Evolutionary conservation across 2,888 invertebrate genomes (phyloP).

Genomic region (Nymphalis polychloros): DNA sequence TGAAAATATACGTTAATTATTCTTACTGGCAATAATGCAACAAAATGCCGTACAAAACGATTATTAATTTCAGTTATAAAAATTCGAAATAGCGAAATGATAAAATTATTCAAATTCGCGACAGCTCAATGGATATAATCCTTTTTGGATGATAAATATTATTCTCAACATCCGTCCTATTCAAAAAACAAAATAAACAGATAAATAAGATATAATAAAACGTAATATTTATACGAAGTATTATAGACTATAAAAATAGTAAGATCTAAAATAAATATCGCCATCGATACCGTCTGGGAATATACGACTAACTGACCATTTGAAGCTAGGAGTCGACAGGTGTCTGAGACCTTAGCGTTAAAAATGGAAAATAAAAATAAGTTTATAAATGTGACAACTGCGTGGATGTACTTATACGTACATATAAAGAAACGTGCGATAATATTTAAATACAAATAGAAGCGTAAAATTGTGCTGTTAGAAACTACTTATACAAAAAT

Average conservation of each 20-base stretch:
- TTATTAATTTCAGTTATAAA: too few relatives aligned
- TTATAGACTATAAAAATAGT: constrained; percentile 20
- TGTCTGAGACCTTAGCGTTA: constrained; percentile 20
- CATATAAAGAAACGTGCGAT: constrained; percentile 20
- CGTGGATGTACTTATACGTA: neutral
- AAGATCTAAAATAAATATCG: constrained; percentile 30
- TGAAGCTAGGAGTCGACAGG: constrained; percentile 27
- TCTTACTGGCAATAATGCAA: too few relatives aligned
- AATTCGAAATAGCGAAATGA: neutral
- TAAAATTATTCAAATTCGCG: neutral
- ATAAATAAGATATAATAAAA: constrained; percentile 7
- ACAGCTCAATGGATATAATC: too few relatives aligned
- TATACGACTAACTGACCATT: constrained; percentile 20
- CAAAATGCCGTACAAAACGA: too few relatives aligned
- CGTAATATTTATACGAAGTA: constrained; percentile 4
- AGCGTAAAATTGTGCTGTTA: too few relatives aligned
- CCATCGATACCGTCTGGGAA: constrained; percentile 17
- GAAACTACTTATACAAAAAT: too few relatives aligned
- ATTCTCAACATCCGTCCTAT: neutral
- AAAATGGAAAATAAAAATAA: constrained; percentile 27
- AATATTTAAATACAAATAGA: constrained; percentile 13
- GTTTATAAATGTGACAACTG: constrained; percentile 23
- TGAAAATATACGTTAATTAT: neutral
- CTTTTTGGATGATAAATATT: too few relatives aligned
- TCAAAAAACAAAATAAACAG: neutral